phyloP scores from a whole-genome alignment of 1,140 invertebrate species.

The Galleria mellonella region DNA sequence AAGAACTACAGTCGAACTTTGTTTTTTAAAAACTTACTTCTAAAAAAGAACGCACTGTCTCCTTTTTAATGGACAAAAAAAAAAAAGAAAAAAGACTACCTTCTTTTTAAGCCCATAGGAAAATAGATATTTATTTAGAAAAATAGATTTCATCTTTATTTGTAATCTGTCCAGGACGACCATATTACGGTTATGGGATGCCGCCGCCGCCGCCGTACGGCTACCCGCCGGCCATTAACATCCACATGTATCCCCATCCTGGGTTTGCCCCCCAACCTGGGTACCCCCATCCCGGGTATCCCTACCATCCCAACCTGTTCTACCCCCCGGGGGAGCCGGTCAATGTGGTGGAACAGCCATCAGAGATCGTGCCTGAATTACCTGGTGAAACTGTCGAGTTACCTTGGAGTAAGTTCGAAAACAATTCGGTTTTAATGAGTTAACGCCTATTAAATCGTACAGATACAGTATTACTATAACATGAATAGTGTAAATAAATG shows the following conservation, averaged over 20 bases:
- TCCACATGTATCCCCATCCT: slow-evolving; percentile 13
- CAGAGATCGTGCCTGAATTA: slow-evolving; percentile 41
- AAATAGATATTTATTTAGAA: too few relatives aligned
- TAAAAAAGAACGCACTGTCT: too few relatives aligned
- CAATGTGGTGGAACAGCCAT: slow-evolving; percentile 32
- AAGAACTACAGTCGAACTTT: too few relatives aligned
- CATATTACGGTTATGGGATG: slow-evolving; percentile 51
- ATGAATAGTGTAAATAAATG: not conserved
- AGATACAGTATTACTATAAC: not conserved
- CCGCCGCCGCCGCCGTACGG: slow-evolving; percentile 31
- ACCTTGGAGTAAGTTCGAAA: slow-evolving; percentile 60
- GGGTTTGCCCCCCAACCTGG: too few relatives aligned
- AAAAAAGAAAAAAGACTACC: too few relatives aligned
- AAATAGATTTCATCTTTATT: too few relatives aligned
- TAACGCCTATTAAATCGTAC: slow-evolving; percentile 19
- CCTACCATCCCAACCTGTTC: slow-evolving; percentile 53
- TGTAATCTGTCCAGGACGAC: slow-evolving; percentile 41
- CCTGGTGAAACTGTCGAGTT: slow-evolving; percentile 63
- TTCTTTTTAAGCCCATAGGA: too few relatives aligned
- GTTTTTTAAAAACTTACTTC: too few relatives aligned
- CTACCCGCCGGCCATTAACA: slow-evolving; percentile 18
- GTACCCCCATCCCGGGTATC: slow-evolving; percentile 14
- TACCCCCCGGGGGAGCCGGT: slow-evolving; percentile 30
- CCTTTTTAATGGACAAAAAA: too few relatives aligned
- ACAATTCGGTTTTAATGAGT: slow-evolving; percentile 7